phyloP scores from a whole-genome alignment of 2,113 vertebrate species.

The Pelecanus crispus region DNA sequence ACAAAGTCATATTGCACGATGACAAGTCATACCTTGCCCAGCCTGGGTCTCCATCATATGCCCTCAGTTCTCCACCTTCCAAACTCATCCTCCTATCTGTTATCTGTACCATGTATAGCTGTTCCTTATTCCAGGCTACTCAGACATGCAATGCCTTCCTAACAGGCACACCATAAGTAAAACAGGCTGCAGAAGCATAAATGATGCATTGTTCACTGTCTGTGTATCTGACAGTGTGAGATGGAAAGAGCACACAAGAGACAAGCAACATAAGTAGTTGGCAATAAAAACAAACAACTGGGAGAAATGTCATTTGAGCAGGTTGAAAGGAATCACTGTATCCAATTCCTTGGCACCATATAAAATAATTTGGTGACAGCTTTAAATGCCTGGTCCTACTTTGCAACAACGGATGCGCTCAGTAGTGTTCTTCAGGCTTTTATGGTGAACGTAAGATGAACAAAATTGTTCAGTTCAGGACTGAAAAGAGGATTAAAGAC shows the following conservation, averaged over 20 bases:
- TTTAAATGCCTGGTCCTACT: conserved; percentile 12
- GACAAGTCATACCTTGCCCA: conserved; percentile 41
- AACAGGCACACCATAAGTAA: conserved; percentile 43
- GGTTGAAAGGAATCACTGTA: conserved; percentile 74
- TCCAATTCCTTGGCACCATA: neutral
- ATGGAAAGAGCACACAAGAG: conserved; percentile 64
- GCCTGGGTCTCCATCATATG: neutral
- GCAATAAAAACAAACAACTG: conserved; percentile 62
- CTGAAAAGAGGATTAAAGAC: neutral
- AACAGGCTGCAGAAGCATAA: conserved; percentile 54
- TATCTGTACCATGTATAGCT: conserved; percentile 20
- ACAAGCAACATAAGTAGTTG: conserved; percentile 65
- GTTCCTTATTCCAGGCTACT: conserved; percentile 42
- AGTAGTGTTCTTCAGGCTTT: conserved; percentile 37
- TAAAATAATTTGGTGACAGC: neutral
- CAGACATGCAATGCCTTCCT: conserved; percentile 55
- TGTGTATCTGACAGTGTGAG: conserved; percentile 48
- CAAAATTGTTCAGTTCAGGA: neutral
- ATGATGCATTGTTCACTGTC: conserved; percentile 57
- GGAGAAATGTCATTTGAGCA: conserved; percentile 69
- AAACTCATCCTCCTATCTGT: conserved; percentile 50
- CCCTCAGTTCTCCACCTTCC: conserved; percentile 42
- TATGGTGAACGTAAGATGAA: neutral
- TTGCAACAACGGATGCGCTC: neutral
- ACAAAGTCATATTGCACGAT: neutral